Percentiles rank a stretch among this genome's conserved stretches.
These are phyloP conservation scores for Halesus radiatus DNA, from an alignment of 1,140 invertebrate species.

Conservation along the genomic window DNA sequence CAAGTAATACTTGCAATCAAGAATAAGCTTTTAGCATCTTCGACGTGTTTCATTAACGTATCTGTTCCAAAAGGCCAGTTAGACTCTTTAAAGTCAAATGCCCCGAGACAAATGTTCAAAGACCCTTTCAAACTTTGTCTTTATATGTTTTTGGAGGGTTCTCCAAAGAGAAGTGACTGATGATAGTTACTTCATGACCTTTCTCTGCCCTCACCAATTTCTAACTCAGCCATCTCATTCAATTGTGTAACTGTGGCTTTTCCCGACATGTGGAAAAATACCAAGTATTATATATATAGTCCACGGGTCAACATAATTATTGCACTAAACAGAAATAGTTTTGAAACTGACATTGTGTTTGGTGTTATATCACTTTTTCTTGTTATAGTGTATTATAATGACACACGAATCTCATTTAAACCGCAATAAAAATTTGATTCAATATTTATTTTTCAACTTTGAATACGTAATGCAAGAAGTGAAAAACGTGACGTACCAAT, in stretches of 20 bases:
- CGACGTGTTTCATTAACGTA: conserved; percentile 26
- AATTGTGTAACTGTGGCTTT: conserved; percentile 80
- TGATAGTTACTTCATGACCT: conserved; percentile 79
- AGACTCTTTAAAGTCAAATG: conserved; percentile 52
- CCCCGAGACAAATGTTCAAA: conserved; percentile 56
- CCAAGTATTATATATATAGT: conserved; percentile 73
- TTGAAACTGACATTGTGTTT: no score
- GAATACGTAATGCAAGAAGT: no score
- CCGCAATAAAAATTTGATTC: no score
- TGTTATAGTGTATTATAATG: no score
- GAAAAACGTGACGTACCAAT: no score
- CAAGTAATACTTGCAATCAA: conserved; percentile 68
- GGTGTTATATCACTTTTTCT: no score
- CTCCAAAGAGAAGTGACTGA: conserved; percentile 73
- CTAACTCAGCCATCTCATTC: conserved; percentile 75
- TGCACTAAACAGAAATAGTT: no score
- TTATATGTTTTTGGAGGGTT: conserved; percentile 71
- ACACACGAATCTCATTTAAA: no score
- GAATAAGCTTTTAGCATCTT: conserved; percentile 54
- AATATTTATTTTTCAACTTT: no score
- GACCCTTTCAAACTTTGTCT: conserved; percentile 68
- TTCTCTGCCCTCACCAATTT: no score
- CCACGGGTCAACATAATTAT: not conserved
- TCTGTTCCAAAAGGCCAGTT: conserved; percentile 50
- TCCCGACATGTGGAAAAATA: conserved; percentile 75